A percentile compares a stretch with the other conserved stretches of the same genome.
These are phyloP conservation scores for Gallirallus australis DNA, from an alignment of 2,797 vertebrate genomes.

Conservation along the genomic window DNA sequence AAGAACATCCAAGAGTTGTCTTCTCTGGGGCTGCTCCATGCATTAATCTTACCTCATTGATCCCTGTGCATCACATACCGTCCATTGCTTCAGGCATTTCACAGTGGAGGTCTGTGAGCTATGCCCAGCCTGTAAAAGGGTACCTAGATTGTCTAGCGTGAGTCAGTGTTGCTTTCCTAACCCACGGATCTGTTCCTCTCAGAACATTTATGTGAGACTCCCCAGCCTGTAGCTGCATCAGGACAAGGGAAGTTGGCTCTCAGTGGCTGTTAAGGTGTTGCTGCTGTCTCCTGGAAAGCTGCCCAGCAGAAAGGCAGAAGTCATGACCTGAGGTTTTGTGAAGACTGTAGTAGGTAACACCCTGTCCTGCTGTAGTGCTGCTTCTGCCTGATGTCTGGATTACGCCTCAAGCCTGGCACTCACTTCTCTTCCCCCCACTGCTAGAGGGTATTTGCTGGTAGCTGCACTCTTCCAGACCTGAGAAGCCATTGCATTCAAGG, in stretches of 20 bases:
- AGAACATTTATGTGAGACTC: neutral
- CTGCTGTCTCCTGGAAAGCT: neutral
- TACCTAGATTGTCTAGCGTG: neutral
- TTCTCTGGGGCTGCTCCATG: neutral
- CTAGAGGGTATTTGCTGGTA: too few species aligned
- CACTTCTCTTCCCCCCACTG: neutral
- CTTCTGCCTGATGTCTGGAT: neutral
- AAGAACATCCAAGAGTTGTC: neutral
- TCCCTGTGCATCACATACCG: accelerated
- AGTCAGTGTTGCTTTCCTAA: neutral
- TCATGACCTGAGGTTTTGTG: neutral
- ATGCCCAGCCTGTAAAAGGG: neutral
- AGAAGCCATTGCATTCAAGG: neutral
- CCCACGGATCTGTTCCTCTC: neutral
- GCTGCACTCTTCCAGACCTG: neutral
- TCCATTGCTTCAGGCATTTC: neutral
- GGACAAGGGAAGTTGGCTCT: neutral
- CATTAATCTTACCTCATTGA: neutral
- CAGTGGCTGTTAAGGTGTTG: neutral
- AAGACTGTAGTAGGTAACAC: neutral
- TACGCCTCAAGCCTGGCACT: neutral
- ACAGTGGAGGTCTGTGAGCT: neutral
- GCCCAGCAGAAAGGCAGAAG: neutral
- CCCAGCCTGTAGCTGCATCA: neutral
- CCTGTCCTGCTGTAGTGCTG: neutral